These are phyloP conservation scores for Helostoma temminkii DNA, from an alignment of 2,797 vertebrate species.

Conservation along the genomic window DNA sequence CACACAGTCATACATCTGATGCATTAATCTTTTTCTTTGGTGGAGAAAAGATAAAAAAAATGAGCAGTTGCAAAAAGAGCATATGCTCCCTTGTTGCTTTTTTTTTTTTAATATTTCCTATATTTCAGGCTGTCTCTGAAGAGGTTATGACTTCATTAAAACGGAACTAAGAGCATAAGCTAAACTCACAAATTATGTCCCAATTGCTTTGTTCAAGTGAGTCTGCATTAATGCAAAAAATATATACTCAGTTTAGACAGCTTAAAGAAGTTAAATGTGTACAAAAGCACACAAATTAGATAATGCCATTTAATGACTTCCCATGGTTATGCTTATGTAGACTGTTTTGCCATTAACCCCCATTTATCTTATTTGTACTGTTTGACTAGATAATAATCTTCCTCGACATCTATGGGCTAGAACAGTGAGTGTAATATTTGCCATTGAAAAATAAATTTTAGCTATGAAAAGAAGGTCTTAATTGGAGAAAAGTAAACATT, in stretches of 20 bases:
- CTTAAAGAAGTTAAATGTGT: background rate
- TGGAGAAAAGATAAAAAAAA: background rate
- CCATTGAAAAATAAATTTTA: too few relatives aligned
- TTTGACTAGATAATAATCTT: too few relatives aligned
- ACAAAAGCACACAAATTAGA: background rate
- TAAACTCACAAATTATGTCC: slow-evolving; percentile 61
- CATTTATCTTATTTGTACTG: too few relatives aligned
- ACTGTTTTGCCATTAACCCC: too few relatives aligned
- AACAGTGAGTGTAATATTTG: too few relatives aligned
- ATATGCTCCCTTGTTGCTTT: slow-evolving; percentile 41
- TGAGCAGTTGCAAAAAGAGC: slow-evolving; percentile 16
- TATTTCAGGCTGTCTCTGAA: slow-evolving; percentile 42
- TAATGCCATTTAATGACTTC: too few relatives aligned
- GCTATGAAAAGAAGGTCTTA: too few relatives aligned
- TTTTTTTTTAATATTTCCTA: slow-evolving; percentile 30
- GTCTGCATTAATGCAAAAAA: slow-evolving; percentile 45
- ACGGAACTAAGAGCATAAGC: slow-evolving; percentile 58
- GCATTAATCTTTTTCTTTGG: slow-evolving; percentile 34
- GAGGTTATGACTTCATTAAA: slow-evolving; percentile 73
- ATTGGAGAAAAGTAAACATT: too few relatives aligned
- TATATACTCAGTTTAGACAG: slow-evolving; percentile 18
- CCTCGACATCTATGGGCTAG: too few relatives aligned
- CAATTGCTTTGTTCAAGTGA: slow-evolving; percentile 50
- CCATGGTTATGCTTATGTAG: too few relatives aligned
- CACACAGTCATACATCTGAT: slow-evolving; percentile 9